Percentiles rank a stretch among this genome's conserved stretches.
Evolutionary conservation across 2,797 vertebrate genomes (phyloP).

Genomic region (Coregonus suidteri): DNA sequence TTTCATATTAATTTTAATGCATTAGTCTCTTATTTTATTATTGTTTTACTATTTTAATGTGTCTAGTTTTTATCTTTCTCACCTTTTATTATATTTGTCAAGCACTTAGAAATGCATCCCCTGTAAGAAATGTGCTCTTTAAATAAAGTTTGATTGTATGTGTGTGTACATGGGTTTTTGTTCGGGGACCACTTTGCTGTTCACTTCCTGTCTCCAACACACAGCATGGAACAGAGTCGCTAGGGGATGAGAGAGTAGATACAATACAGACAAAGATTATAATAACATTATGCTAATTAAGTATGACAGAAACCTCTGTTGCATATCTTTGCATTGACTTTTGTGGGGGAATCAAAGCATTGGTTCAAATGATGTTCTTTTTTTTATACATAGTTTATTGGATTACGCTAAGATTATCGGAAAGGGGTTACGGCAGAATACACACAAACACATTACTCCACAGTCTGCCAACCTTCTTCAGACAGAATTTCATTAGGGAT

Average conservation of each 20-base stretch:
- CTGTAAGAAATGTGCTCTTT: too few relatives aligned
- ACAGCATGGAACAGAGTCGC: conserved; percentile 26
- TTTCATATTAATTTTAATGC: conserved; percentile 13
- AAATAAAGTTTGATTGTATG: conserved; percentile 23
- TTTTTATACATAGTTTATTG: background rate
- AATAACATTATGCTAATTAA: conserved; percentile 47
- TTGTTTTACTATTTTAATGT: background rate
- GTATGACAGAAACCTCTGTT: conserved; percentile 29
- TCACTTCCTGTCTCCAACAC: conserved; percentile 40
- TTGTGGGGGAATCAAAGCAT: conserved; percentile 18
- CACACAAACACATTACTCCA: background rate
- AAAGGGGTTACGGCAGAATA: background rate
- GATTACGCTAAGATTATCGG: conserved; percentile 15
- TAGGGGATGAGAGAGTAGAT: conserved; percentile 23
- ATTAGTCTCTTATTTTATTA: conserved; percentile 17
- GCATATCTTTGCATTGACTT: conserved; percentile 37
- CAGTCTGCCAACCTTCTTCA: background rate
- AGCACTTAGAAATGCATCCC: too few relatives aligned
- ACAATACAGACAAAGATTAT: conserved; percentile 43
- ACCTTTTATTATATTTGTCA: too few relatives aligned
- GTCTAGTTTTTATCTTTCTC: too few relatives aligned
- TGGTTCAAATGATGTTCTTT: conserved; percentile 10
- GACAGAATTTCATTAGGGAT: conserved; percentile 51
- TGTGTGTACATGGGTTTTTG: conserved; percentile 2
- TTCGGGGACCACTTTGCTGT: background rate